These are phyloP conservation scores for Sarcophaga subvicina DNA, from an alignment of 2,888 invertebrate genomes.

Conservation along the genomic window DNA sequence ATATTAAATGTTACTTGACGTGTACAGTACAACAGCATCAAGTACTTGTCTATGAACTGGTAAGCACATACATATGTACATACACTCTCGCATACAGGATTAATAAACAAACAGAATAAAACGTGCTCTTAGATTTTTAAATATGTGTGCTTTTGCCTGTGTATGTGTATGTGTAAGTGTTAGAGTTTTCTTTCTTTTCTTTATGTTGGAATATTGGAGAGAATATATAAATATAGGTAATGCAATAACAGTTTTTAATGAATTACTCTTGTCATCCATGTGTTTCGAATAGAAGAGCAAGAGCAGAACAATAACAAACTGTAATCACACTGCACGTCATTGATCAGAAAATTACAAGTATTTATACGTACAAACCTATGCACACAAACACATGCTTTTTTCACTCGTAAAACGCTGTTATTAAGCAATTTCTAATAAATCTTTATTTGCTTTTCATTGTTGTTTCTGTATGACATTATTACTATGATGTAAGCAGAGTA, in stretches of 20 bases:
- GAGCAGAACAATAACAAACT: slow-evolving; percentile 2
- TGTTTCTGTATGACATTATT: neutral
- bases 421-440: neutral
- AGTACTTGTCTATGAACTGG: neutral
- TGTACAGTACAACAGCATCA: slow-evolving; percentile 46
- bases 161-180: neutral
- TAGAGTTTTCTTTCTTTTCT: neutral
- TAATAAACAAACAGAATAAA: slow-evolving; percentile 36
- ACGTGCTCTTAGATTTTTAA: slow-evolving; percentile 65
- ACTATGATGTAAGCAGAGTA: slow-evolving; percentile 37
- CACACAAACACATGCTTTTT: too few species aligned
- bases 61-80: slow-evolving; percentile 1
- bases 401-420: neutral
- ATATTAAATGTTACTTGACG: slow-evolving; percentile 62
- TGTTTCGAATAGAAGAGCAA: neutral
- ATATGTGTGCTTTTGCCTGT: slow-evolving; percentile 37
- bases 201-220: neutral
- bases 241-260: slow-evolving; percentile 1
- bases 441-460: neutral
- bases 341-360: slow-evolving; percentile 54
- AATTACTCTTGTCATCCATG: neutral
- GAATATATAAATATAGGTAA: neutral
- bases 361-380: neutral
- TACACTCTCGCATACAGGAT: neutral
- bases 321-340: slow-evolving; percentile 69